Base-by-base conservation (phyloP, 2,797 vertebrate species). In the Platalea minor region DNA sequence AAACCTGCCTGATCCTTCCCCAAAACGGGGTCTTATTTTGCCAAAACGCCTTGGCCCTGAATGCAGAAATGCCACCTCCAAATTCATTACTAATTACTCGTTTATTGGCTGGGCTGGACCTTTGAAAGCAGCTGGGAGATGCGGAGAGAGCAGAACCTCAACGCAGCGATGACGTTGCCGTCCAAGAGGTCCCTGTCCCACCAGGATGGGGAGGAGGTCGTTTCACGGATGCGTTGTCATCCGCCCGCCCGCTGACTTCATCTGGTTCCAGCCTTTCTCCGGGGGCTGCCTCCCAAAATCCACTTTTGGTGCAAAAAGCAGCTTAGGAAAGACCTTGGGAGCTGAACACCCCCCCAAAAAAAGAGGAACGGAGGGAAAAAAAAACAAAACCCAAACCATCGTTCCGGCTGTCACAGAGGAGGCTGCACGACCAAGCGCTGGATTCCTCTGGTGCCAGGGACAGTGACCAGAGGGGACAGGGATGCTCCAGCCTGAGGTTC, bases 161-260 rank as follows among this genome's bases (percentile, higher is more conserved):
- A 39, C 1, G 5, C 23, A 10, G 51, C 41, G 41, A 14, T 41
- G 59, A 8, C 1, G 1, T 41, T 21, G 57, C 17, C 23, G 2
- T 20, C 13, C 37, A 9, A 26, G 46, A 60, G 31, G 17, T n/a
- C 59, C 46, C 46, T 17, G 75, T 20, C 46, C 75, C 59, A 26
- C 37, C 46, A 8, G 75, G 48, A 10, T 8, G 60, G 60, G 29
- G 29, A 26, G 17, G 18, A 51, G 24, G 6, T 26, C 4, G 1
- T 9, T 13, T 31, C 28, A 7, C 2, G 5, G 56, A 3, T 11
- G 73, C 6, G 10, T 51, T 13, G 29, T 26, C 74, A 20, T n/a
- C 37, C 5, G 17, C 74, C 59, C 23, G 10, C 37, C 4, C 4
- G 6, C 26, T 29, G 72, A 23, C 11, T 11, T 76, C n/a, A 8